phyloP scores from a whole-genome alignment of 2,888 invertebrate genomes.

The Chalcis sispes region DNA sequence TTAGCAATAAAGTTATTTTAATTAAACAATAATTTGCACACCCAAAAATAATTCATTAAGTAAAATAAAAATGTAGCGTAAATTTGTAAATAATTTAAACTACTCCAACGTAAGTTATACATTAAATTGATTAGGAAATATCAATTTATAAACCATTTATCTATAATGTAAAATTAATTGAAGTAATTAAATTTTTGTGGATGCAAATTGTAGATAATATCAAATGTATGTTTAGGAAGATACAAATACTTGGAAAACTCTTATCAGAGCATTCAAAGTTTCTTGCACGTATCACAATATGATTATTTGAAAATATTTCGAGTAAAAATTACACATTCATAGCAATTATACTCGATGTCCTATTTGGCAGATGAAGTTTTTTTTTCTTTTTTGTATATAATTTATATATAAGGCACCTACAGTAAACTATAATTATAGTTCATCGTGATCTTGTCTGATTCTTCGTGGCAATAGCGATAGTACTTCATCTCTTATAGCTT shows the following conservation, averaged over 20 bases:
- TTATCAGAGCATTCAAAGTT: background rate
- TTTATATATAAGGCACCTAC: constrained; percentile 47
- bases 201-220: background rate
- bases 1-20: too few species aligned
- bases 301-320: constrained; percentile 34
- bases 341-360: background rate
- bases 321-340: background rate
- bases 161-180: too few species aligned
- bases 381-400: constrained; percentile 15
- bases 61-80: too few species aligned
- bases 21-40: background rate
- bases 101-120: too few species aligned
- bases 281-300: constrained; percentile 45
- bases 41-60: background rate
- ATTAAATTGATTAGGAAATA: too few species aligned
- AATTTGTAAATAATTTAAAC: too few species aligned
- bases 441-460: constrained; percentile 45
- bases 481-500: constrained; percentile 53
- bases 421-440: constrained; percentile 46
- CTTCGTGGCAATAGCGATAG: constrained; percentile 12
- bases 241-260: constrained; percentile 13
- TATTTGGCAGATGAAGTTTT: constrained; percentile 16
- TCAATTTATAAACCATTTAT: too few species aligned
- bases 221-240: constrained; percentile 13
- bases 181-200: too few species aligned